Conservation (phyloP, 2,113 vertebrate genomes). For the Pungitius pungitius region DNA sequence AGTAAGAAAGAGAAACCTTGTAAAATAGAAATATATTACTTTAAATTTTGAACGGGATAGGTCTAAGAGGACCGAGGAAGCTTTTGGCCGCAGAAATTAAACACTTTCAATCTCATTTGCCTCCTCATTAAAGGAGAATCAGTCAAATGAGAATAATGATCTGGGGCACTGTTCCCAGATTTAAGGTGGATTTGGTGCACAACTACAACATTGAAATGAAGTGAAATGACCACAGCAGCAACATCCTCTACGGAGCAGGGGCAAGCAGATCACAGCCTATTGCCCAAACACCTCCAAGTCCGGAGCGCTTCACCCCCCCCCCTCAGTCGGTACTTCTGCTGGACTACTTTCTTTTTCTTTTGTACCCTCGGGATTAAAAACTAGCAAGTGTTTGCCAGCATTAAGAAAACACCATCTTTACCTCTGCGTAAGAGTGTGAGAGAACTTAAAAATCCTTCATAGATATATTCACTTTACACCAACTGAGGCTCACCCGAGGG, state of each 20-base stretch:
- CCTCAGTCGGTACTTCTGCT: slow-evolving; percentile 13
- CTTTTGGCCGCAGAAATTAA: slow-evolving; percentile 35
- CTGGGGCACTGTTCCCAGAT: slow-evolving; percentile 5
- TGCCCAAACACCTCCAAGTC: slow-evolving; percentile 20
- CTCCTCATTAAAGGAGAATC: slow-evolving; percentile 56
- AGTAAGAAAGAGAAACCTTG: slow-evolving; percentile 33
- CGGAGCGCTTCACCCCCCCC: not conserved
- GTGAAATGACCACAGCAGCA: slow-evolving; percentile 17
- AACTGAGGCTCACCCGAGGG: not conserved
- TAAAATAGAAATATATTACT: slow-evolving; percentile 37
- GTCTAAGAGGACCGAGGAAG: slow-evolving; percentile 4
- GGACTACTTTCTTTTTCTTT: not conserved
- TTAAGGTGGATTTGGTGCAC: slow-evolving; percentile 2
- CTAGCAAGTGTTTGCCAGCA: not conserved
- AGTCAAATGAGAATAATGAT: slow-evolving; percentile 54
- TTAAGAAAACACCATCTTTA: not conserved
- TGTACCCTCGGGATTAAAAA: not conserved
- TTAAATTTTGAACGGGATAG: slow-evolving; percentile 30
- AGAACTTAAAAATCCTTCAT: slow-evolving; percentile 19
- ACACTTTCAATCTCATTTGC: slow-evolving; percentile 34
- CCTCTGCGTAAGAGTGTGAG: slow-evolving; percentile 1
- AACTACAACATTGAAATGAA: slow-evolving; percentile 20
- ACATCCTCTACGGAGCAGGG: slow-evolving; percentile 20
- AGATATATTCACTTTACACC: slow-evolving; percentile 15
- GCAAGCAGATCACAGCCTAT: slow-evolving; percentile 17